Evolutionary conservation across 2,113 vertebrate genomes (phyloP).

Genomic region (Stictonetta naevosa): DNA sequence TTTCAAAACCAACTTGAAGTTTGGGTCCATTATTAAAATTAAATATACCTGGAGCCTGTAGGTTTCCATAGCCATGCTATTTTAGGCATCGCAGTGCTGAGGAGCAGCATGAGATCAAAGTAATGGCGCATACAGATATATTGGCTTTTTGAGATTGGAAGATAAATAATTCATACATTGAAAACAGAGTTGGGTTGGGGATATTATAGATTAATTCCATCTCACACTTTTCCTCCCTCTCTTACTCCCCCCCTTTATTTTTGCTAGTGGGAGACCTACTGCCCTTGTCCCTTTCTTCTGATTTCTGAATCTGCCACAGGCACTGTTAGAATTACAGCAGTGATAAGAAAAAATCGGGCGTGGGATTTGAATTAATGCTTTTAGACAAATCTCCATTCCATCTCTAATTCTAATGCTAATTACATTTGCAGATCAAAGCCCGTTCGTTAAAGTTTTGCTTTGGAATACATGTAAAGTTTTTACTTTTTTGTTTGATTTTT

Average conservation of each 20-base stretch:
- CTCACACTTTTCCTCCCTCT: neutral
- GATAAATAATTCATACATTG: conserved; percentile 67
- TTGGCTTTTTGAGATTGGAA: conserved; percentile 55
- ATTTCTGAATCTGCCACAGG: conserved; percentile 75
- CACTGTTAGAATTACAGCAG: conserved; percentile 66
- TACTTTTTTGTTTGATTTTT: conserved; percentile 59
- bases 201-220: conserved; percentile 62
- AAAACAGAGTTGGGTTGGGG: conserved; percentile 38
- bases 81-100: neutral
- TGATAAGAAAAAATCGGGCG: conserved; percentile 79
- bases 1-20: neutral
- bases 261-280: conserved; percentile 47
- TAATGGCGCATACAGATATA: neutral
- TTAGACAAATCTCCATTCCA: conserved; percentile 82
- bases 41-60: neutral
- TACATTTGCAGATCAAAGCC: conserved; percentile 82
- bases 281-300: conserved; percentile 62
- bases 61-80: neutral
- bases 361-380: conserved; percentile 83
- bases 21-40: neutral
- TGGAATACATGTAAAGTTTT: conserved; percentile 75
- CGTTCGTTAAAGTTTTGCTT: conserved; percentile 75
- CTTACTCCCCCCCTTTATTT: neutral
- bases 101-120: conserved; percentile 48
- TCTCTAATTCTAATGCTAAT: conserved; percentile 83